Conservation (phyloP, 1,140 invertebrate species). For the Halesus radiatus region DNA sequence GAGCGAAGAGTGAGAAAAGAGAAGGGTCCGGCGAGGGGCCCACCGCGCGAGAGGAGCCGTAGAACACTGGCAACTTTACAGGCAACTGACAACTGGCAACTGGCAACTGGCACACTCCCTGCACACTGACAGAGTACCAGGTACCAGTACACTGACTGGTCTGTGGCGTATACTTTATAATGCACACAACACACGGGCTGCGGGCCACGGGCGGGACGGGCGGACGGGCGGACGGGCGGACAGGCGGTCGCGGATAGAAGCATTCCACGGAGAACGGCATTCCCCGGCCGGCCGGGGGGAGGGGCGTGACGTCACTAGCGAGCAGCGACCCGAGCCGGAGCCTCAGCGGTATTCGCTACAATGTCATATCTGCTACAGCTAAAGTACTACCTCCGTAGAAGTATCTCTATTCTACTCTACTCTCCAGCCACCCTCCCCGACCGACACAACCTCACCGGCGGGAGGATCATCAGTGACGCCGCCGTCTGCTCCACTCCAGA, state of each 20-base stretch:
- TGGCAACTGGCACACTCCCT: no score
- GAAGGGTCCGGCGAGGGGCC: background rate
- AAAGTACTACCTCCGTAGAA: background rate
- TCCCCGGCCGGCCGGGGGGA: slow-evolving; percentile 26
- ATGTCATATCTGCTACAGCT: background rate
- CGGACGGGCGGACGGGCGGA: no score
- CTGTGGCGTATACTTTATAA: background rate
- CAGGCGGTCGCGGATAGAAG: slow-evolving; percentile 29
- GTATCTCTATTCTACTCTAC: no score
- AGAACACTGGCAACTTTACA: background rate
- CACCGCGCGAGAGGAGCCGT: background rate
- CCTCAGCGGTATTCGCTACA: background rate
- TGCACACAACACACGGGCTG: background rate
- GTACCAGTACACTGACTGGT: background rate
- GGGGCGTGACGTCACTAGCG: slow-evolving; percentile 36
- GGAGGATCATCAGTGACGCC: no score
- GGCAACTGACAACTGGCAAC: no score
- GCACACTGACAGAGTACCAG: background rate
- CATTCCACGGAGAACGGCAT: slow-evolving; percentile 42
- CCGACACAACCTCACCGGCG: no score
- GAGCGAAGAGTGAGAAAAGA: background rate
- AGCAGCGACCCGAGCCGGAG: slow-evolving; percentile 18
- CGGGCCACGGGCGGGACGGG: background rate
- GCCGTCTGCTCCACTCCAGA: no score
- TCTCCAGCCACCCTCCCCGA: no score